These are phyloP conservation scores for Acrobasis consociella DNA, from an alignment of 2,888 invertebrate species.

Conservation along the genomic window DNA sequence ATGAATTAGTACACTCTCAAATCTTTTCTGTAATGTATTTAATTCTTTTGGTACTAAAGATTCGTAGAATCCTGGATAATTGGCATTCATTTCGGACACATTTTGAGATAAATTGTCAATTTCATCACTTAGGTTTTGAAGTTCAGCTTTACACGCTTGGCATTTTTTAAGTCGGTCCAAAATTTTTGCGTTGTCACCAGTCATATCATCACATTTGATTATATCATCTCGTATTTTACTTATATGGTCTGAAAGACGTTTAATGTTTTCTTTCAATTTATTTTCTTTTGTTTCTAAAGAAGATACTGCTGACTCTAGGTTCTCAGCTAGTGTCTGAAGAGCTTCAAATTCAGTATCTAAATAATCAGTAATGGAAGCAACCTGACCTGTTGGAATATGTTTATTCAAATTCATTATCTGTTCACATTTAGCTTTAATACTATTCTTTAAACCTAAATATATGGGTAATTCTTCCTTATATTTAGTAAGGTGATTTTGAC, in stretches of 20 bases:
- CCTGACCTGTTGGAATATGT: conserved; percentile 86
- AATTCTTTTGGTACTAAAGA: conserved; percentile 91
- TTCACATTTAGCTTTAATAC: conserved; percentile 89
- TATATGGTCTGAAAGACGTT: conserved; percentile 86
- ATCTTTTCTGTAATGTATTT: conserved; percentile 91
- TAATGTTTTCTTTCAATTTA: conserved; percentile 87
- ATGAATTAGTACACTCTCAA: conserved; percentile 89
- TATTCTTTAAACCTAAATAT: conserved; percentile 88
- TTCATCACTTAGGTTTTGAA: conserved; percentile 86
- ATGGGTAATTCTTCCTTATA: conserved; percentile 93
- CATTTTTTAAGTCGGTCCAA: conserved; percentile 90
- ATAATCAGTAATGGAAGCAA: conserved; percentile 85
- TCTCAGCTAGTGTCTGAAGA: conserved; percentile 87
- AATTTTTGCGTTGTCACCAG: conserved; percentile 93
- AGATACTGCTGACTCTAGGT: conserved; percentile 88
- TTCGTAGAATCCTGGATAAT: conserved; percentile 90
- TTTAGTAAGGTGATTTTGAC: conserved; percentile 89
- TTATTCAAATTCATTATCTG: conserved; percentile 90
- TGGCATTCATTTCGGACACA: conserved; percentile 87
- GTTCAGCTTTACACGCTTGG: conserved; percentile 86
- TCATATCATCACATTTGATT: conserved; percentile 94
- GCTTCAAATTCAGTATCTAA: conserved; percentile 90
- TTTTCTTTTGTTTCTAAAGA: conserved; percentile 89
- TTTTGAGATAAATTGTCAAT: conserved; percentile 87
- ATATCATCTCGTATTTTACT: conserved; percentile 90